These are phyloP conservation scores for Periophthalmus modestus DNA, from an alignment of 2,113 vertebrate genomes.

Conservation along the genomic window DNA sequence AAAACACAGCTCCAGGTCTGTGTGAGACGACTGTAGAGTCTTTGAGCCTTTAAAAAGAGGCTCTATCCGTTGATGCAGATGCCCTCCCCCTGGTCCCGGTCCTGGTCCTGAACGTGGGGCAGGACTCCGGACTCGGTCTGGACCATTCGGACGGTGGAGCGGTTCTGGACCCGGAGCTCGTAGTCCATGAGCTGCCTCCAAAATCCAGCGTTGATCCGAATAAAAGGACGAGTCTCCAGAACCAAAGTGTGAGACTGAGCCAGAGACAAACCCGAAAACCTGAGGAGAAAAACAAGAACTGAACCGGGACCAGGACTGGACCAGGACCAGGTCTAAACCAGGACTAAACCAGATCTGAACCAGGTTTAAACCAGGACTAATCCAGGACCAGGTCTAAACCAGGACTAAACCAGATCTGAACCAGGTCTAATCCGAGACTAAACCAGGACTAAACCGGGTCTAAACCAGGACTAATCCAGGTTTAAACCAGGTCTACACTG, in stretches of 20 bases:
- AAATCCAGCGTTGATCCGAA: conserved; percentile 75
- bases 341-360: background rate
- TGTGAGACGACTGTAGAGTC: no score
- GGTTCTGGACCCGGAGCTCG: conserved; percentile 63
- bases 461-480: no score
- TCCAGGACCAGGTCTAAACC: no score
- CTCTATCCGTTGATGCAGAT: background rate
- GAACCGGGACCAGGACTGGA: background rate
- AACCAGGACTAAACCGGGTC: background rate
- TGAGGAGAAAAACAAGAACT: background rate
- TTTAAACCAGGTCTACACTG: background rate
- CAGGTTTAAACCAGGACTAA: no score
- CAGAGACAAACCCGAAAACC: background rate
- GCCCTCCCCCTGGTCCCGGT: background rate
- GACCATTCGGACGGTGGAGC: conserved; percentile 66
- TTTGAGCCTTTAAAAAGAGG: no score
- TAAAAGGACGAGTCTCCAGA: conserved; percentile 62
- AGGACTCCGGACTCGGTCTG: conserved; percentile 40
- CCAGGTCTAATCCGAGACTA: background rate
- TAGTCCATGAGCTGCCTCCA: conserved; percentile 82
- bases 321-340: background rate
- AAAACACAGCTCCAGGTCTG: no score
- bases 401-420: background rate
- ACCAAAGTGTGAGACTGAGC: conserved; percentile 62
- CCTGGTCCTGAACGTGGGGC: conserved; percentile 27